These are phyloP conservation scores for Idaea dimidiata DNA, from an alignment of 2,888 invertebrate species.

Conservation along the genomic window DNA sequence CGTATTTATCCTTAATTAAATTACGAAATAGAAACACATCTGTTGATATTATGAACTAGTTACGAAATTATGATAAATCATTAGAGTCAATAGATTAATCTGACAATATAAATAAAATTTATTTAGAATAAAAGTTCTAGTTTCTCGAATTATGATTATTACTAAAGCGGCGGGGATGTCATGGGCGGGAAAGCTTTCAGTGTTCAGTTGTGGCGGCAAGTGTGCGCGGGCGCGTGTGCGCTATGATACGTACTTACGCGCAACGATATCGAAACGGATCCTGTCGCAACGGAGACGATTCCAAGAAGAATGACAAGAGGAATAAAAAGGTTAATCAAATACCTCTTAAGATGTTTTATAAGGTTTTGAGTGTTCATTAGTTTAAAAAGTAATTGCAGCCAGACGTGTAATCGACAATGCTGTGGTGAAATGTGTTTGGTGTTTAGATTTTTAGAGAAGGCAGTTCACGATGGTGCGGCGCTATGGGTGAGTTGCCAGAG, in stretches of 20 bases:
- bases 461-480: constrained; percentile 65
- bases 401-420: constrained; percentile 5
- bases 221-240: constrained; percentile 40
- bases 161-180: constrained; percentile 43
- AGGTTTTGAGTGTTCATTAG: not conserved
- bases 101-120: constrained; percentile 26
- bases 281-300: constrained; percentile 30
- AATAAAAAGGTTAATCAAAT: constrained; percentile 36
- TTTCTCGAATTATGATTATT: constrained; percentile 39
- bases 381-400: constrained; percentile 3
- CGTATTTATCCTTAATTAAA: constrained; percentile 2
- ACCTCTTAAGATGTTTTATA: constrained; percentile 11
- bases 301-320: constrained; percentile 51
- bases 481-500: constrained; percentile 63
- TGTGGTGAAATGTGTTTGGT: constrained; percentile 6
- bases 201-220: constrained; percentile 39
- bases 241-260: constrained; percentile 50
- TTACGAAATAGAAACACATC: not conserved
- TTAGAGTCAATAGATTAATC: constrained; percentile 24
- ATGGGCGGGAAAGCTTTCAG: constrained; percentile 51
- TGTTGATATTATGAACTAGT: constrained; percentile 10
- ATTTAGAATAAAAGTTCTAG: constrained; percentile 21
- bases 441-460: constrained; percentile 58
- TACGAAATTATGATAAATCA: constrained; percentile 12
- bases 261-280: constrained; percentile 34